Percentiles rank a stretch among this genome's conserved stretches.
These are phyloP conservation scores for Chrysotoxum bicinctum DNA, from an alignment of 2,888 invertebrate genomes.

Conservation along the genomic window DNA sequence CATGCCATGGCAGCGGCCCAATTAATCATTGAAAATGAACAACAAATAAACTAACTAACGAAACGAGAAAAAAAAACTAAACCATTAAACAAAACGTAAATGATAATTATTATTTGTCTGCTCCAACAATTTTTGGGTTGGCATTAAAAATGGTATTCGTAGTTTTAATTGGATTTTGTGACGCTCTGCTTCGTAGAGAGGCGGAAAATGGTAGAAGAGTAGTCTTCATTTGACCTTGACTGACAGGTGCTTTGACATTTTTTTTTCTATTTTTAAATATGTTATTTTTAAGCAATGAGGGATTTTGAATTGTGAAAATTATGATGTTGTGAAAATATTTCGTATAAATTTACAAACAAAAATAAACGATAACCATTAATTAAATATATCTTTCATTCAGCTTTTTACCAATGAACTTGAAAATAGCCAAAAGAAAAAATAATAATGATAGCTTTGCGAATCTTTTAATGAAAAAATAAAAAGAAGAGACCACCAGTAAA, in stretches of 20 bases:
- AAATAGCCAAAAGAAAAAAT: background rate
- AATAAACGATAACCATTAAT: background rate
- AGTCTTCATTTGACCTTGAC: constrained; percentile 20
- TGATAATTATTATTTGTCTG: constrained; percentile 22
- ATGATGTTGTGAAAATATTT: constrained; percentile 14
- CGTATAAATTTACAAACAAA: background rate
- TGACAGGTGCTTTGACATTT: constrained; percentile 27
- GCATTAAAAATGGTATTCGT: background rate
- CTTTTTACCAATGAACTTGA: constrained; percentile 16
- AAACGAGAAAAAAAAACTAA: constrained; percentile 2
- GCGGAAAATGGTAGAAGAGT: background rate
- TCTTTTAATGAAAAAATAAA: background rate
- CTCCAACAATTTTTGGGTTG: constrained; percentile 21
- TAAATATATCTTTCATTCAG: background rate
- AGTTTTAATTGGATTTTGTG: constrained; percentile 23
- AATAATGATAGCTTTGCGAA: background rate
- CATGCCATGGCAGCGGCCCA: constrained; percentile 41
- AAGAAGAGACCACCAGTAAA: background rate
- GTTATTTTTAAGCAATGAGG: constrained; percentile 2
- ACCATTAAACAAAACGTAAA: constrained; percentile 24
- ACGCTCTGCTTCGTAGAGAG: constrained; percentile 8
- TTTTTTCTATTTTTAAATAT: background rate
- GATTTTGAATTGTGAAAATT: constrained; percentile 11
- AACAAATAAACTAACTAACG: background rate
- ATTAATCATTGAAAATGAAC: constrained; percentile 27